Conservation (phyloP, 2,113 vertebrate species). For the Tachuris rubrigastra region DNA sequence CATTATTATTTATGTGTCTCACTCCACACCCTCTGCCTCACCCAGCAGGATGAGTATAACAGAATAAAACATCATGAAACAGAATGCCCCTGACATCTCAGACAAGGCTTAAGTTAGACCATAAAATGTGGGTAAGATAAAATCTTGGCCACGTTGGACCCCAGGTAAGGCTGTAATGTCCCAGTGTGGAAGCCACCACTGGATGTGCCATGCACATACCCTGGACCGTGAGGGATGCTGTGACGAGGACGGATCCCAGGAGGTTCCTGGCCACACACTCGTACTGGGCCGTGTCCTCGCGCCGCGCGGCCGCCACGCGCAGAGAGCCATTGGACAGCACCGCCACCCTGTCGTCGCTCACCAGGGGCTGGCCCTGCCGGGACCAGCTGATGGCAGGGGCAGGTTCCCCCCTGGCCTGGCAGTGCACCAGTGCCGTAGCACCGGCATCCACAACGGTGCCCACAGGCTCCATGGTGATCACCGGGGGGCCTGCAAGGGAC, state of each 20-base stretch:
- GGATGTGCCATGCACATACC: slow-evolving; percentile 70
- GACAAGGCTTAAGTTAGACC: neutral
- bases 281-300: slow-evolving; percentile 89
- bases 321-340: slow-evolving; percentile 85
- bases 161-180: neutral
- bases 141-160: neutral
- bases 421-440: slow-evolving; percentile 81
- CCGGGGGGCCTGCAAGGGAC: slow-evolving; percentile 80
- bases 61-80: neutral
- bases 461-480: slow-evolving; percentile 81
- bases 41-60: neutral
- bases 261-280: slow-evolving; percentile 91
- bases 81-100: neutral
- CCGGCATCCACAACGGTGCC: slow-evolving; percentile 82
- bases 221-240: slow-evolving; percentile 82
- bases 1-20: neutral
- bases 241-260: slow-evolving; percentile 85
- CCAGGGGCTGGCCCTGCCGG: slow-evolving; percentile 77
- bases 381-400: slow-evolving; percentile 84
- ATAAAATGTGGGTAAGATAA: neutral
- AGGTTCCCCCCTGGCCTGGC: slow-evolving; percentile 89
- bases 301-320: slow-evolving; percentile 75
- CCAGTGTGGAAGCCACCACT: neutral
- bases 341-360: slow-evolving; percentile 70
- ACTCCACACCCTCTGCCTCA: neutral